Evolutionary conservation across 2,113 vertebrate genomes (phyloP), one percentile per base, ranked within the genome.

Genomic region (Phylloscopus trochilus): DNA sequence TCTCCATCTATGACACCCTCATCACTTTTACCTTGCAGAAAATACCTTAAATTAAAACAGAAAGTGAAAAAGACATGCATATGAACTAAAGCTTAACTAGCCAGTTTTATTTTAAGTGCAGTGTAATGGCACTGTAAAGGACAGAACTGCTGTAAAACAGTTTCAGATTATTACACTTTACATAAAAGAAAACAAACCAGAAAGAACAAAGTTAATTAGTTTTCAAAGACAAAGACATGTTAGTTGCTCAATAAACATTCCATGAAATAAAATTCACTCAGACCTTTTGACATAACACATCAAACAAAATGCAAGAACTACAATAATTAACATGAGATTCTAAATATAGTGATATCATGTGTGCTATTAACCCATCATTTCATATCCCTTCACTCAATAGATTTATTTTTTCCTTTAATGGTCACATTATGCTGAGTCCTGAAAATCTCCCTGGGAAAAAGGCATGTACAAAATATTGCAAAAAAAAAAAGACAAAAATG

Each of bases 121-220:
- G 46, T 92, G 64, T 92, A 96, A 95, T 78, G 89, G 10, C 72
- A 88, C 58, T 95, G 88, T 91, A 76, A 95, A 96, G 78, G 91
- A 93, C 95, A 87, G 70, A 96, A 91, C 23, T 94, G 83, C 89
- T 97, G 74, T 90, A 96, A 95, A 95, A 68, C 19, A 51, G 93
- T 94, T 96, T 96, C 95, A 90, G 88, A 95, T 95, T 97, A 97
- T 96, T 97, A 94, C 77, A 75, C 59, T 93, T 97, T 94, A 91
- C 91, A 77, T 86, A 41, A 81, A 75, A 59, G 74, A 91, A 95
- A 95, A 96, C 56, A 94, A 92, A 93, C 79, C 90, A 96, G 85
- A 91, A 97, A 96, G 82, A 97, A 52, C 86, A 90, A 93, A 95
- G 83, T 69, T 97, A 97, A 97, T 97, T 97, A 97, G 70, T 87